Evolutionary conservation across 2,888 invertebrate genomes (phyloP), one percentile per base, ranked within the genome.

Genomic region (Lordiphosa andalusiaca): DNA sequence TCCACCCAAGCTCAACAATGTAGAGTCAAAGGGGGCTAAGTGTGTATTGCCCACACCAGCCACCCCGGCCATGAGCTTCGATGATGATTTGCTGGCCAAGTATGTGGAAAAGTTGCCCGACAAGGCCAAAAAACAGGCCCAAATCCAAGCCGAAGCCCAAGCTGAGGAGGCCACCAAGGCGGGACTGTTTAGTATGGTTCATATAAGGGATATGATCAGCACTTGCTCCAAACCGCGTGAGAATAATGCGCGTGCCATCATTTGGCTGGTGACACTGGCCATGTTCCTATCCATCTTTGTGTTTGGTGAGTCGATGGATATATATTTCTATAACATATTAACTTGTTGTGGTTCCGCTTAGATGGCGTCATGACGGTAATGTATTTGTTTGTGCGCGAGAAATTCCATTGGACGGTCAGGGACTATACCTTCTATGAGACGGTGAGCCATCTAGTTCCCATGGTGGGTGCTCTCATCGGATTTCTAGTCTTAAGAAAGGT

Each of bases 391-490:
- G 88, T 92, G 1, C 91, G 93, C 59, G 91, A 92, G 39, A 92
- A 93, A 81, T 92, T 95, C 39, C 90, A 92, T 21, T 95, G 94
- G 95, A 90, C 92, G 7, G 89, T 94, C 53, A 88, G 91, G 59
- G 91, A 92, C 16, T 94, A 91, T 74, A 93, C 93, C 0, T 88
- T 90, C 51, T 94, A 90, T 81, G 91, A 91, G 19, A 92, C 92
- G 0, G 86, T 90, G 0, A 90, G 88, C 37, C 91, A 92, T 5
- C 72, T 91, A 0, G 87, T 92, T 44, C 89, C 90, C 1, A 91
- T 93, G 73, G 40, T 91, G 9, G 94, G 94, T 0, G 91, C 92
- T 0, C 84, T 93, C 49, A 48, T 92, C 30, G 93, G 93, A 2
- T 91, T 93, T 2, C 90, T 90, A 44, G 38, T 93, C 19, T 82